phyloP scores from a whole-genome alignment of 2,797 vertebrate species.

The Zenarchopterus dispar region DNA sequence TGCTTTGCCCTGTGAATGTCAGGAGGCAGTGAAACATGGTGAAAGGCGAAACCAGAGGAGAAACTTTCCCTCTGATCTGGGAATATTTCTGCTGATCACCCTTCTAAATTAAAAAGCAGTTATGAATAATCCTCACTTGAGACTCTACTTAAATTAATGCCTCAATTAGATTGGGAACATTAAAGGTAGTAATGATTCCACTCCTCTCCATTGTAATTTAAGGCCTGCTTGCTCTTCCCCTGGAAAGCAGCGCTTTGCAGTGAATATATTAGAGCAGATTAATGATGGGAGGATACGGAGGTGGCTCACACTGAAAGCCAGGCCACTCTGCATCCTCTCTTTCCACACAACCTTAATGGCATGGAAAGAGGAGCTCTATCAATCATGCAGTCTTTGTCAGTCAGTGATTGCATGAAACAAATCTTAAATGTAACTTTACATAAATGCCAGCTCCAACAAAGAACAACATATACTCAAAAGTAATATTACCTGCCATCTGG shows the following conservation, averaged over 20 bases:
- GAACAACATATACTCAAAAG: not conserved
- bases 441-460: constrained; percentile 17
- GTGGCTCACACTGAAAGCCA: constrained; percentile 70
- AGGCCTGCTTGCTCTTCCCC: constrained; percentile 79
- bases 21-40: constrained; percentile 47
- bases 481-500: not conserved
- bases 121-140: constrained; percentile 83
- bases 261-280: constrained; percentile 82
- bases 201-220: constrained; percentile 85
- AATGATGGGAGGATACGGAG: constrained; percentile 79
- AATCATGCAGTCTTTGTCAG: constrained; percentile 60
- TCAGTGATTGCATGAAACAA: constrained; percentile 33
- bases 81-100: constrained; percentile 75
- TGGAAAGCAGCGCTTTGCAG: constrained; percentile 77
- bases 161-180: constrained; percentile 87
- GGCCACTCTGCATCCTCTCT: constrained; percentile 58
- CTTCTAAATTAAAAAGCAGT: constrained; percentile 83
- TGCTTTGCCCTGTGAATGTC: constrained; percentile 31
- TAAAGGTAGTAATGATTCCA: constrained; percentile 86
- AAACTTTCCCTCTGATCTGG: constrained; percentile 53
- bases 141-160: constrained; percentile 84
- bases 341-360: constrained; percentile 56
- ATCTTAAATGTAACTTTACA: constrained; percentile 20
- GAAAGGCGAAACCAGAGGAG: constrained; percentile 48
- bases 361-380: constrained; percentile 60